Evolutionary conservation across 2,888 invertebrate species (phyloP).

Genomic region (Lypha dubia): DNA sequence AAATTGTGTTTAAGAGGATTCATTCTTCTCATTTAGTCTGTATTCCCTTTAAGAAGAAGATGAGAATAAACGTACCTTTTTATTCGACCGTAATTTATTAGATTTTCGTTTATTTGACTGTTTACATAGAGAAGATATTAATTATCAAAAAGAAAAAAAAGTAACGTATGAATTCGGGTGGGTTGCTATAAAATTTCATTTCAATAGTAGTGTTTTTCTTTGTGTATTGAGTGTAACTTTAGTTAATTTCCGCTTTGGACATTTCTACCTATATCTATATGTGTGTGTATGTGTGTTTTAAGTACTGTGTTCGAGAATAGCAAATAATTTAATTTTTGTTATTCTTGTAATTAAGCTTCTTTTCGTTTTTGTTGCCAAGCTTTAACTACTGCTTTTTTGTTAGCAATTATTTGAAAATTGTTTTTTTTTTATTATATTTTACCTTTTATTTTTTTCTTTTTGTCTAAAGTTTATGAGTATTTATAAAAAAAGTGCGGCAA

Average conservation of each 20-base stretch:
- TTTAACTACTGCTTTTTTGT: conserved; percentile 65
- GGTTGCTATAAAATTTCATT: conserved; percentile 73
- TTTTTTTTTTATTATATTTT: background rate
- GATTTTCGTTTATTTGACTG: background rate
- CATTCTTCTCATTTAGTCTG: background rate
- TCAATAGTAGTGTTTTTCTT: too few relatives aligned
- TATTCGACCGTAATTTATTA: conserved; percentile 73
- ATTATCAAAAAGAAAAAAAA: too few relatives aligned
- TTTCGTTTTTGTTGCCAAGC: conserved; percentile 50
- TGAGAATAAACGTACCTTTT: conserved; percentile 67
- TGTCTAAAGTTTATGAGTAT: conserved; percentile 27
- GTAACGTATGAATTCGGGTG: conserved; percentile 57
- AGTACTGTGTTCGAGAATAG: conserved; percentile 17
- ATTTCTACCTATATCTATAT: too few relatives aligned
- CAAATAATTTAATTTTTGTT: conserved; percentile 8
- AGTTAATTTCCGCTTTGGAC: background rate
- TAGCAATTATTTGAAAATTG: background rate
- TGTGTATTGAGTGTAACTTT: conserved; percentile 34
- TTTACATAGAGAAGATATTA: conserved; percentile 27
- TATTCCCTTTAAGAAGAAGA: conserved; percentile 1
- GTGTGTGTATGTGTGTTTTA: too few relatives aligned
- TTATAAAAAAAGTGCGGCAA: conserved; percentile 46
- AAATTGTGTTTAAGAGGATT: conserved; percentile 40
- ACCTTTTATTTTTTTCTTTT: too few relatives aligned
- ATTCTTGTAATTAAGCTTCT: conserved; percentile 22